These are phyloP conservation scores for Mergus octosetaceus DNA, from an alignment of 2,797 vertebrate genomes.

Conservation along the genomic window DNA sequence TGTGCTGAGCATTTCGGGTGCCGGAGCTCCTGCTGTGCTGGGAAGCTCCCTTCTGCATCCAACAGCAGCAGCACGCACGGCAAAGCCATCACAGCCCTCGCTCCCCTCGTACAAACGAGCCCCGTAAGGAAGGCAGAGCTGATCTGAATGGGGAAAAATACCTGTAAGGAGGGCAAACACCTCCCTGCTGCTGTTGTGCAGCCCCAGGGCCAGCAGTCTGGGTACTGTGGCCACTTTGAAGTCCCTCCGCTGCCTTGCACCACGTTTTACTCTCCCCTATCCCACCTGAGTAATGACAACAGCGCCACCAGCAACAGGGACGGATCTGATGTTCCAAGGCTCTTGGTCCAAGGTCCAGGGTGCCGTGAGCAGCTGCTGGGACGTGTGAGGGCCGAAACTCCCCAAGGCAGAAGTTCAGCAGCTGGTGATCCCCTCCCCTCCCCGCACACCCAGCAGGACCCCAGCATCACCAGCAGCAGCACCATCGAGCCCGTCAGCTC, in stretches of 20 bases:
- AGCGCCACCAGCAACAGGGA: neutral
- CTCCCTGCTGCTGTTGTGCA: neutral
- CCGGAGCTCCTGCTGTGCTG: neutral
- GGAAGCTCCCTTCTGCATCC: neutral
- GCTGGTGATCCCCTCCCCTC: neutral
- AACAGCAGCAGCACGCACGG: neutral
- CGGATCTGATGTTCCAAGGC: neutral
- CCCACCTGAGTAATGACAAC: neutral
- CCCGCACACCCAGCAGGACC: neutral
- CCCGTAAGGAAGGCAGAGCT: rapidly evolving
- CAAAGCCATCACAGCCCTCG: neutral
- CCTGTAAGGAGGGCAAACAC: neutral
- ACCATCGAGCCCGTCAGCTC: neutral
- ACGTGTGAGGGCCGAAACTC: neutral
- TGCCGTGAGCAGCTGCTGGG: too few relatives aligned
- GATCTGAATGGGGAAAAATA: neutral
- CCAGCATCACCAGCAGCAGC: neutral
- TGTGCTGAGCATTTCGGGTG: rapidly evolving
- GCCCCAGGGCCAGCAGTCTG: neutral
- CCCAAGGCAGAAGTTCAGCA: neutral
- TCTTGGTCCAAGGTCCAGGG: neutral
- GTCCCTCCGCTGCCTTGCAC: neutral
- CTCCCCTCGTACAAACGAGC: rapidly evolving
- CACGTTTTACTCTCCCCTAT: neutral
- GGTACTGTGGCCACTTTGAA: neutral